phyloP scores from a whole-genome alignment of 2,113 vertebrate species.

The Otus sunia region DNA sequence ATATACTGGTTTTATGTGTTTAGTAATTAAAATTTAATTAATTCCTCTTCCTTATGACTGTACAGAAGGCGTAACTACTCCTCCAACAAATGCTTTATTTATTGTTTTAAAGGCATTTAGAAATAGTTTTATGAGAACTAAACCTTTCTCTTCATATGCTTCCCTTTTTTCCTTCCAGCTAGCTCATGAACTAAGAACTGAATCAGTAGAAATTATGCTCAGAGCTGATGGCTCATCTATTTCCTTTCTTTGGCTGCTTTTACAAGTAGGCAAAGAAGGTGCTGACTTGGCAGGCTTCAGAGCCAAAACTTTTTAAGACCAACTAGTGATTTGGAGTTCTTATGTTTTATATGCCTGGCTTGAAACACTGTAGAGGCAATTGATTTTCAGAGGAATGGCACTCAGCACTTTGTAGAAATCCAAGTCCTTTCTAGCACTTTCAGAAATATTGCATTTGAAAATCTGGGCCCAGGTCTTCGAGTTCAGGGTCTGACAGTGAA shows the following conservation, averaged over 20 bases:
- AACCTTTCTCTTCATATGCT: slow-evolving; percentile 11
- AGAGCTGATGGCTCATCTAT: slow-evolving; percentile 62
- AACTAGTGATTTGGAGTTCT: slow-evolving; percentile 57
- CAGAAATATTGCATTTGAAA: background rate
- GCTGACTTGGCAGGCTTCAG: slow-evolving; percentile 54
- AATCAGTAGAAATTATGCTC: slow-evolving; percentile 65
- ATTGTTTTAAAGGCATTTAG: slow-evolving; percentile 36
- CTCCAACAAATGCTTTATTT: slow-evolving; percentile 43
- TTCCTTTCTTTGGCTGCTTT: slow-evolving; percentile 53
- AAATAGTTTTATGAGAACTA: slow-evolving; percentile 30
- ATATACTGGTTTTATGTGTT: slow-evolving; percentile 69
- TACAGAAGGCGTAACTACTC: slow-evolving; percentile 25
- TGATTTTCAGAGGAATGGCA: slow-evolving; percentile 54
- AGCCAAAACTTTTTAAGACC: slow-evolving; percentile 68
- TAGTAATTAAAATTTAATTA: slow-evolving; percentile 75
- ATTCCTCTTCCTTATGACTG: slow-evolving; percentile 12
- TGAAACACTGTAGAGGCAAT: slow-evolving; percentile 30
- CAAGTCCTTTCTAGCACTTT: slow-evolving; percentile 3
- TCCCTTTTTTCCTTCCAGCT: slow-evolving; percentile 18
- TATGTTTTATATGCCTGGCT: slow-evolving; percentile 52
- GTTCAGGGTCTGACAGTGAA: background rate
- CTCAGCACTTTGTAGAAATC: slow-evolving; percentile 50
- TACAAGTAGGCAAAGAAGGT: slow-evolving; percentile 59
- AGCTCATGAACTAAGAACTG: slow-evolving; percentile 60
- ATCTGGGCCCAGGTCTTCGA: background rate